phyloP scores from a whole-genome alignment of 30 jellyfish, hydroid and myxozoan species.

The Cassiopea xamachana region DNA sequence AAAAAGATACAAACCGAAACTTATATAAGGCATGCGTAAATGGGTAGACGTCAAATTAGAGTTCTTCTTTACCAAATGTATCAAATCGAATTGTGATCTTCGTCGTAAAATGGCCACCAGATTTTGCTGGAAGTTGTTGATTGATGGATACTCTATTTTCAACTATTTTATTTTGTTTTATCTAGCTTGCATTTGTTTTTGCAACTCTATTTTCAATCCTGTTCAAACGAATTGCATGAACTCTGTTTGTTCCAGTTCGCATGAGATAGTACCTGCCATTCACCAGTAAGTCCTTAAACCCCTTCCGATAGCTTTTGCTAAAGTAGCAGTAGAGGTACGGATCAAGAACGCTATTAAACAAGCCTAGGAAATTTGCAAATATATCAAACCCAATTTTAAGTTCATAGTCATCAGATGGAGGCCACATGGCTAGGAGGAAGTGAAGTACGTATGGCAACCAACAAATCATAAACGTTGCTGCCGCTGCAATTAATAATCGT shows the following conservation, averaged over 20 bases:
- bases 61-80: no score
- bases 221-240: constrained; percentile 9
- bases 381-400: constrained; percentile 52
- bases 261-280: constrained; percentile 12
- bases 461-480: constrained; percentile 40
- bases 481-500: constrained; percentile 49
- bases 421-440: constrained; percentile 46
- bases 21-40: no score
- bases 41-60: no score
- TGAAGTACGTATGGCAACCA: constrained; percentile 66
- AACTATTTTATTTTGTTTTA: neutral
- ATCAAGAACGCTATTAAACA: constrained; percentile 63
- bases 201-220: neutral
- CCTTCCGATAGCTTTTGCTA: constrained; percentile 60
- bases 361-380: constrained; percentile 52
- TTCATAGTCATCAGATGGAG: constrained; percentile 48
- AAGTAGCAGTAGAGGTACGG: constrained; percentile 63
- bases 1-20: no score
- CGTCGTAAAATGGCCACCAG: no score
- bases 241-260: constrained; percentile 11
- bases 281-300: constrained; percentile 36
- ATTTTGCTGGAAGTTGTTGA: no score
- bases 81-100: no score
- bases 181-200: neutral
- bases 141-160: neutral